A percentile compares a stretch with the other conserved stretches of the same genome.
phyloP scores from a whole-genome alignment of 2,797 vertebrate genomes.

The Peromyscus attwateri region DNA sequence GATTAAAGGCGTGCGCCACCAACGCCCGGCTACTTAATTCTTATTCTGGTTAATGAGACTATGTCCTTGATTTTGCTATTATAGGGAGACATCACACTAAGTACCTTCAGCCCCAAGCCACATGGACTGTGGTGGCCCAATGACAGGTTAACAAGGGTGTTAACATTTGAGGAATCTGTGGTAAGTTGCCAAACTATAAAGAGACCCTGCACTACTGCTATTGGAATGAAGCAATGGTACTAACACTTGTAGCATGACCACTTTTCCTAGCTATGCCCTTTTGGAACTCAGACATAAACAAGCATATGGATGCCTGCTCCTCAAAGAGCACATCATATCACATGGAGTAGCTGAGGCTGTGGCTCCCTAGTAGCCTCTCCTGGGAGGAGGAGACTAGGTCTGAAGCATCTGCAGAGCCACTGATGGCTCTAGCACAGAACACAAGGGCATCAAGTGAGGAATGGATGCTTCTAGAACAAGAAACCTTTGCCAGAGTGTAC shows the following conservation, averaged over 20 bases:
- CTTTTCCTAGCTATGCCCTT: slow-evolving; percentile 26
- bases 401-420: not conserved
- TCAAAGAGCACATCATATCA: not conserved
- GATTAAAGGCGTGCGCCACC: no score
- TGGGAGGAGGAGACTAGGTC: not conserved
- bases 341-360: not conserved
- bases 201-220: not conserved
- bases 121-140: not conserved
- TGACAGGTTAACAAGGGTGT: not conserved
- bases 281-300: slow-evolving; percentile 11
- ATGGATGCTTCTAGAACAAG: not conserved
- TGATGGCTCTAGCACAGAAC: not conserved
- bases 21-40: no score
- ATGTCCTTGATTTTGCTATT: not conserved
- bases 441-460: not conserved
- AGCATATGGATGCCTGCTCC: not conserved
- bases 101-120: not conserved
- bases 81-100: not conserved
- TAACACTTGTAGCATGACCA: slow-evolving; percentile 3
- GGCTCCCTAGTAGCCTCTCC: not conserved
- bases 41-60: slow-evolving; percentile 24
- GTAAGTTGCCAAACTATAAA: not conserved
- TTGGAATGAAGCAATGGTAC: not conserved
- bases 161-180: not conserved
- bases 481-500: not conserved